Percentiles rank a stretch among this genome's conserved stretches.
These are phyloP conservation scores for Bambusicola thoracicus DNA, from an alignment of 2,113 vertebrate species.

Conservation along the genomic window DNA sequence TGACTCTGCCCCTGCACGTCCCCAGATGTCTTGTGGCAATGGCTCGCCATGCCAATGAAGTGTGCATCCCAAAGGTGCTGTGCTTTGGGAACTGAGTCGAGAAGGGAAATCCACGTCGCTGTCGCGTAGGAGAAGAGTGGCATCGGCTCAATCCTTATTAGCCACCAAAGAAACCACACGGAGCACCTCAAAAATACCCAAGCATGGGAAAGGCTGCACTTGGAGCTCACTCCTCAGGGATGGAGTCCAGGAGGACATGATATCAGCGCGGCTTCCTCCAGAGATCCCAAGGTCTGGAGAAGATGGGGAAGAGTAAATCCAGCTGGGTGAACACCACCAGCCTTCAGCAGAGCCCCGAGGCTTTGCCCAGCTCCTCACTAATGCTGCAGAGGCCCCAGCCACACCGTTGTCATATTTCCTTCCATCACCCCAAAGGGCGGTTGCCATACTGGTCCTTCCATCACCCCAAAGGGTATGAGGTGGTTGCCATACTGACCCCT, in stretches of 20 bases:
- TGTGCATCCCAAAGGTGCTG: not conserved
- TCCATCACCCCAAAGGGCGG: too few species aligned
- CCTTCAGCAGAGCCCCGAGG: not conserved
- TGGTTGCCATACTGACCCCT: not conserved
- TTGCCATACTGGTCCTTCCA: too few species aligned
- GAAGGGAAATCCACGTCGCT: not conserved
- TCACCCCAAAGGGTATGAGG: not conserved
- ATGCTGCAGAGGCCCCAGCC: not conserved
- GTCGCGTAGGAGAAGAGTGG: not conserved
- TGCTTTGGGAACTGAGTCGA: not conserved
- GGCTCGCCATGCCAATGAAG: fast-evolving
- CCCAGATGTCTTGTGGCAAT: not conserved
- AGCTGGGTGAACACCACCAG: not conserved
- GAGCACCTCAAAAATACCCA: not conserved
- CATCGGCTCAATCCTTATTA: not conserved
- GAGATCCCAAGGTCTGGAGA: not conserved
- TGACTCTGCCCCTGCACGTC: not conserved
- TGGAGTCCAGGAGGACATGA: not conserved
- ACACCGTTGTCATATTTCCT: fast-evolving
- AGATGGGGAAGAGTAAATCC: not conserved
- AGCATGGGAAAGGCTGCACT: not conserved
- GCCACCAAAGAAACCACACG: not conserved
- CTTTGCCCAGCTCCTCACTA: not conserved
- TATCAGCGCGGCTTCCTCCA: not conserved
- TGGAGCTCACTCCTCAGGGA: not conserved